Percentiles rank a stretch among this genome's conserved stretches.
Evolutionary conservation across 2,797 vertebrate species (phyloP).

Genomic region (Hephaestus fuliginosus): DNA sequence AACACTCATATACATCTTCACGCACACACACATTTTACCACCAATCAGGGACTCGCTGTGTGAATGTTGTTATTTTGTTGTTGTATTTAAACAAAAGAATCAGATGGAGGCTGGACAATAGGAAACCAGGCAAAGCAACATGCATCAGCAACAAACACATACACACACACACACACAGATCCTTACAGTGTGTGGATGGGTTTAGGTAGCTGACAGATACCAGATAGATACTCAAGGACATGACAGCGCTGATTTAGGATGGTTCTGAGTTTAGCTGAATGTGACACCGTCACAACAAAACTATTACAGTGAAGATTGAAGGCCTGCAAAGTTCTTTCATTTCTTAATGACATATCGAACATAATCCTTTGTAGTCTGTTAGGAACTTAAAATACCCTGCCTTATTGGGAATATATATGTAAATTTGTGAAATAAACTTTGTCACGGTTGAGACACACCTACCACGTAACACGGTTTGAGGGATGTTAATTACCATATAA

Average conservation of each 20-base stretch:
- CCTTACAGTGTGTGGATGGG: constrained; percentile 15
- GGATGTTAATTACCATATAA: constrained; percentile 86
- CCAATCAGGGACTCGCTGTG: constrained; percentile 49
- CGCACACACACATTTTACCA: constrained; percentile 17
- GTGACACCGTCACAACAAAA: constrained; percentile 59
- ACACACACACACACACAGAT: constrained; percentile 10
- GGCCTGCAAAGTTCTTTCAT: constrained; percentile 55
- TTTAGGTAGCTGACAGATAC: constrained; percentile 64
- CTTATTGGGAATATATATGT: constrained; percentile 66
- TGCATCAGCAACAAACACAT: too few relatives aligned
- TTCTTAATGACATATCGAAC: constrained; percentile 50
- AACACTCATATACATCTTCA: constrained; percentile 60
- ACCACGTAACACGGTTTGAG: constrained; percentile 72
- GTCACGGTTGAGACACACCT: constrained; percentile 75
- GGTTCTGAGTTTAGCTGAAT: constrained; percentile 55
- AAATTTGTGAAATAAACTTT: constrained; percentile 74
- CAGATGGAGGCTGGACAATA: constrained; percentile 35
- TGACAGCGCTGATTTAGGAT: constrained; percentile 52
- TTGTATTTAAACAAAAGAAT: constrained; percentile 66
- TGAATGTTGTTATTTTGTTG: constrained; percentile 49
- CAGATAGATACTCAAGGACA: constrained; percentile 56
- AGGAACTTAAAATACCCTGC: constrained; percentile 62
- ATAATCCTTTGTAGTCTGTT: constrained; percentile 42
- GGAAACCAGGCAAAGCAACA: constrained; percentile 41
- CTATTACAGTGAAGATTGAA: constrained; percentile 45